These are phyloP conservation scores for Neuroterus valhalla DNA, from an alignment of 1,140 invertebrate species.

Conservation along the genomic window DNA sequence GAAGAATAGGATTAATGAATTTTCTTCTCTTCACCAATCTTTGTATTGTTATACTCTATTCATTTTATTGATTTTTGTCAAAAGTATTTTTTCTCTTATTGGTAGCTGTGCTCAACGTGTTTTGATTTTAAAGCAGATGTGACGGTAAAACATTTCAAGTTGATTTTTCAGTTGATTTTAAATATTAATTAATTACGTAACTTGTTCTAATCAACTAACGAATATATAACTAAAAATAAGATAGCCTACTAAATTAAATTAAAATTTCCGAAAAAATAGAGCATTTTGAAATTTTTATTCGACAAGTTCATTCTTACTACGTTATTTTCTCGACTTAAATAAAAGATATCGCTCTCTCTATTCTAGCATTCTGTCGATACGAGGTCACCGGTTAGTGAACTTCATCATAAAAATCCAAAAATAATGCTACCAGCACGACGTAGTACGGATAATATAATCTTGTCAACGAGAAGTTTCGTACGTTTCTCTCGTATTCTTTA, in stretches of 20 bases:
- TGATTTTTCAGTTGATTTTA: conserved; percentile 18
- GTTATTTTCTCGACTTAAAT: neutral
- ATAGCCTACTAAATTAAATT: neutral
- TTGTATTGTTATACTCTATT: neutral
- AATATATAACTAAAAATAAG: no score
- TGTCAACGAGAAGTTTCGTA: neutral
- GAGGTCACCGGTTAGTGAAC: conserved; percentile 4
- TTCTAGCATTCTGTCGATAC: conserved; percentile 10
- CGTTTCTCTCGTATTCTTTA: neutral
- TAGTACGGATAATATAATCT: neutral
- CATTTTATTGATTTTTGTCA: neutral
- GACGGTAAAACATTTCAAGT: conserved; percentile 28
- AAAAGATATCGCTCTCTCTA: neutral
- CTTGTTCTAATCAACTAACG: no score
- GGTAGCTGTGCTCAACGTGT: neutral
- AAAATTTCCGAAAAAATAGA: neutral
- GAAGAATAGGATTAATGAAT: neutral
- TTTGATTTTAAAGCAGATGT: neutral
- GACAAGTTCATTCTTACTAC: neutral
- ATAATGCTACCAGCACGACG: neutral
- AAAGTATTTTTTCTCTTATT: neutral
- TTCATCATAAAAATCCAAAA: conserved; percentile 4
- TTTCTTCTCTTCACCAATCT: neutral
- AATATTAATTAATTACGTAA: no score
- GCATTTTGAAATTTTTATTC: neutral